phyloP scores from a whole-genome alignment of 2,888 invertebrate genomes.

The Halictus quadricinctus region DNA sequence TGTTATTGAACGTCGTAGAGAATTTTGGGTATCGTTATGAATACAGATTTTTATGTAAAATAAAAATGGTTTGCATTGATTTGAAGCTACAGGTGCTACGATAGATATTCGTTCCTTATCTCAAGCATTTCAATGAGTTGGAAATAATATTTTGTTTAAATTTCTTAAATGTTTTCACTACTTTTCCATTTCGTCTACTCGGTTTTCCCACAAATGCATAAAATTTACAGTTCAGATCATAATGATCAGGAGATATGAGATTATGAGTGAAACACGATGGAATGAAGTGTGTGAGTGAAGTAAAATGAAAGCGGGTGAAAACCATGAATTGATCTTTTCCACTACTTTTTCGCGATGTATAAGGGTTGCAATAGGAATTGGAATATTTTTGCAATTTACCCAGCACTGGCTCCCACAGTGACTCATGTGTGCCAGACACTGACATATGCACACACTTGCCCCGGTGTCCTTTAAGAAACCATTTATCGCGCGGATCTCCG shows the following conservation, averaged over 20 bases:
- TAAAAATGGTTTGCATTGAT: not conserved
- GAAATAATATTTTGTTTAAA: not conserved
- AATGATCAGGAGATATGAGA: too few species aligned
- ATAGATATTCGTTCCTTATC: not conserved
- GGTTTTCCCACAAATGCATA: too few species aligned
- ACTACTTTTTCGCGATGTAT: not conserved
- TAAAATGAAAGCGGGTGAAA: not conserved
- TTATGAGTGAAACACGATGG: not conserved
- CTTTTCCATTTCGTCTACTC: too few species aligned
- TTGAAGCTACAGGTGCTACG: not conserved
- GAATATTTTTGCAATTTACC: not conserved
- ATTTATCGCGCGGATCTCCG: not conserved
- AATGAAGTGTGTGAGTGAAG: not conserved
- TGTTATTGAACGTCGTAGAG: not conserved
- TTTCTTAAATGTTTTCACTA: too few species aligned
- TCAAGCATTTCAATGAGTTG: not conserved
- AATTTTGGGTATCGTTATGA: too few species aligned
- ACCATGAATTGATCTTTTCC: not conserved
- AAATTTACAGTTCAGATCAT: too few species aligned
- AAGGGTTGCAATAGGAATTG: not conserved
- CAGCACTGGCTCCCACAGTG: slow-evolving; percentile 15
- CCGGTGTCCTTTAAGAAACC: slow-evolving; percentile 25
- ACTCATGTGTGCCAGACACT: slow-evolving; percentile 48
- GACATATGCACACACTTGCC: slow-evolving; percentile 37
- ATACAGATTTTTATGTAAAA: not conserved